Conservation (phyloP, 2,888 invertebrate genomes). For the Drosophila emarginata region DNA sequence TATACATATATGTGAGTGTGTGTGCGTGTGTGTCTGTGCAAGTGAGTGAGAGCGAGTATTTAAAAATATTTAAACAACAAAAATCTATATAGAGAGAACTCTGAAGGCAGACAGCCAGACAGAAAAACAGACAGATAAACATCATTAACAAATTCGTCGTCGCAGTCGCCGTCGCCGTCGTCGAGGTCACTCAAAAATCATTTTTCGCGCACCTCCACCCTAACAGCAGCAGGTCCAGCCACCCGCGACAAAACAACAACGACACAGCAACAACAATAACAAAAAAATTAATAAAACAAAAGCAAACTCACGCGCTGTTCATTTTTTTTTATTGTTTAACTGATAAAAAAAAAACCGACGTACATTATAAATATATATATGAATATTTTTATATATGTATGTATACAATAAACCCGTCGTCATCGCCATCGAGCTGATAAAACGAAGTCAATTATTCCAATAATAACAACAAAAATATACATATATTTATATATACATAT, state of each 20-base stretch:
- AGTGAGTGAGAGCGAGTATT: conserved; percentile 16
- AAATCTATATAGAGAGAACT: conserved; percentile 54
- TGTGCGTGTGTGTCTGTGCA: conserved; percentile 22
- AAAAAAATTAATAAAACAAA: conserved; percentile 36
- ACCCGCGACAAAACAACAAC: conserved; percentile 56
- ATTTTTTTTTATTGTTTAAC: conserved; percentile 58
- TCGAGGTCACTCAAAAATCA: conserved; percentile 66
- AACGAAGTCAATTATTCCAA: conserved; percentile 43
- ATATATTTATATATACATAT: background rate
- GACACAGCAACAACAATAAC: conserved; percentile 12
- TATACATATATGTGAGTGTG: conserved; percentile 14
- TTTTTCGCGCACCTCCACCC: conserved; percentile 62
- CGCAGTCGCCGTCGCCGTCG: conserved; percentile 30
- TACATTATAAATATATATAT: conserved; percentile 21
- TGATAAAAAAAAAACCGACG: conserved; percentile 51
- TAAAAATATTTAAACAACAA: conserved; percentile 70
- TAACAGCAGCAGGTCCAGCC: conserved; percentile 39
- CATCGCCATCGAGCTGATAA: conserved; percentile 31
- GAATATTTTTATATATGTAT: conserved; percentile 18
- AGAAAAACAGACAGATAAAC: conserved; percentile 60
- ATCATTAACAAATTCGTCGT: conserved; percentile 42
- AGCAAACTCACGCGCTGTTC: conserved; percentile 65
- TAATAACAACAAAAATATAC: conserved; percentile 35
- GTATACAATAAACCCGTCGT: conserved; percentile 1
- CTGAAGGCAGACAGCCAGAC: conserved; percentile 39